Evolutionary conservation across 2,888 invertebrate genomes (phyloP), one percentile per base, ranked within the genome.

Genomic region (Terebella lapidaria): DNA sequence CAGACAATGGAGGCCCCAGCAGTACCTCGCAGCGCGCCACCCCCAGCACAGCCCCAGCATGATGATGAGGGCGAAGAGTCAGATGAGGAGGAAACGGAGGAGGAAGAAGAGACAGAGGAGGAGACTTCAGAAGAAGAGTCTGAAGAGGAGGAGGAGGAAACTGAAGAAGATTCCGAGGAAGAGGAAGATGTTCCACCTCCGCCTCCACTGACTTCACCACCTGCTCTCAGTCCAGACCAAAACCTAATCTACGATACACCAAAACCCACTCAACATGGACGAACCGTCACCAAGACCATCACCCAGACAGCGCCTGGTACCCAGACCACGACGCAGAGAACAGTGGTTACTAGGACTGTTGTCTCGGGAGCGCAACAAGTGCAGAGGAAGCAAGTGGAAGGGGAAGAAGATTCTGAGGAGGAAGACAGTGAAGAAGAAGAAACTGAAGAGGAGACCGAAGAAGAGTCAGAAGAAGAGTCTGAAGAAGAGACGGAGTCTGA

Each of bases 81-180:
- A n/a, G n/a, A n/a, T n/a, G n/a, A n/a, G n/a, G 58, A 61, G 3
- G 45, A 54, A 2, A 22, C 5, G 18, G 35, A 53, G 15, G 61
- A 63, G 35, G 54, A 53, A 49, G 63, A 63, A 2, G n/a, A 46
- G 18, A 60, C 69, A 55, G 66, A 72, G 55, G 64, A 68, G 28
- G 66, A 3, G 3, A 5, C 4, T 4, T 51, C 52, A 25, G 57
- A 53, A n/a, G 5, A 60, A 35, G 68, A 68, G 35, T 15, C 10
- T n/a, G 49, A 49, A 22, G 49, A 49, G 49, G 49, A 49, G 49
- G 49, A 49, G 22, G 49, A 49, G 24, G 49, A 49, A 22, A 24
- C 45, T 49, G 49, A 49, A 20, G 18, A 49, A 10, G 49, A 49
- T 22, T 5, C 15, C 49, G 18, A 10, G 49, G 49, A 24, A 49